Base-by-base conservation (phyloP, 2,797 vertebrate genomes). In the Menidia menidia region DNA sequence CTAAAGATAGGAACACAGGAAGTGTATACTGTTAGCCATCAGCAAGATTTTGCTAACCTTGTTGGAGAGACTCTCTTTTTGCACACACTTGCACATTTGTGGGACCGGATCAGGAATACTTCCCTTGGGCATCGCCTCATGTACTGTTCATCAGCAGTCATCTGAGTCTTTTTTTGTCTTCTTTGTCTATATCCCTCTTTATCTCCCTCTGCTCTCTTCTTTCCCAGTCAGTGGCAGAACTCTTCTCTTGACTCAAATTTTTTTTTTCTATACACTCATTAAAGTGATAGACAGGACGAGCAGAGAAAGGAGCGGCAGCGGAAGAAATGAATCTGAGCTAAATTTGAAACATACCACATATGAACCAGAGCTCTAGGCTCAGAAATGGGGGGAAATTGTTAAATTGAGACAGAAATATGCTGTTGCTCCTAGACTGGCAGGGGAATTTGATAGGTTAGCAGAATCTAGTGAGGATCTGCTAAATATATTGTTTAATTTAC, bases 71-170 rank as follows among this genome's bases (percentile, higher is more conserved):
- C 16, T 39, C 25, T n/a, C 60, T 39, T 56, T 77, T 70, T 73
- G 42, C 43, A 15, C 61, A 64, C 63, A 39, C 64, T 69, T 39
- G 18, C 50, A 57, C 55, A 55, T 7, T 48, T 52, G 13, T 19
- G 47, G 45, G 58, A 80, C 80, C 62, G 68, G 83, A 86, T 90
- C 71, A 80, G 71, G 81, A 88, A 35, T 86, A 76, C 35, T 48
- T 68, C 81, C 84, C 4, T 39, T 19, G 47, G 70, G 75, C 70
- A 54, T 72, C 72, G 42, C 80, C 75, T 83, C 67, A 14, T 78
- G 77, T 83, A 73, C 81, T 74, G 59, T 59, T 73, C 77, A 87
- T 74, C 71, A 69, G 42, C 65, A 71, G 39, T 70, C 33, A 6
- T 81, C 63, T 72, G 52, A 45, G 57, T 72, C 65, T 52, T 33